Evolutionary conservation across 2,113 vertebrate genomes (phyloP), one percentile per base, ranked within the genome.

Genomic region (Engraulis encrasicolus): DNA sequence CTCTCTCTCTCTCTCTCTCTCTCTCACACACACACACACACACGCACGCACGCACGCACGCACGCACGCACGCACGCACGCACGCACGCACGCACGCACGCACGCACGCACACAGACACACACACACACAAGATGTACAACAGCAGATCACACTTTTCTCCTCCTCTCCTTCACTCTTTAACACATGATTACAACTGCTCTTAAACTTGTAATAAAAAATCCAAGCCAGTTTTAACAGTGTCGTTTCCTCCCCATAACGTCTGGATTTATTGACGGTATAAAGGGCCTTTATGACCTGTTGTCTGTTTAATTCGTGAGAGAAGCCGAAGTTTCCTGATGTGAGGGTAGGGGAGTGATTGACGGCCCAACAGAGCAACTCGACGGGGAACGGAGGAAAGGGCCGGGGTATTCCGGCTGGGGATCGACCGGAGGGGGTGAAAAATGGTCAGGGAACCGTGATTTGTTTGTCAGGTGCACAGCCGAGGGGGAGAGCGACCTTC

Each of bases 381-480:
- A 83, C 81, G 54, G 40, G 36, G 34, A 81, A 14, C 36, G 54
- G 80, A 78, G 74, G 80, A 82, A 81, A 86, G 7, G 50, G 37
- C 20, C 85, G 82, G 85, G 79, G 84, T 38, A 14, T 90, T 82
- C 80, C 38, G 19, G 17, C 0, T n/a, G 31, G 48, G 84, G 12
- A 54, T 79, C 23, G 6, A 84, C 81, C 40, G 40, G 78, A 9
- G 82, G 52, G 79, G 85, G 83, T 74, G 45, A 86, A 88, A 37
- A 84, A 86, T 58, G 80, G 83, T 78, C 45, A 45, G 38, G 78
- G 77, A 78, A 86, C 78, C 78, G 50, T 2, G 20, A 78, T 89
- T 86, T 90, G 82, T 90, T 91, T 87, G 89, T 90, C 89, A 91
- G 88, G 89, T 88, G 87, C 80, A 91, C 89, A 87, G 90, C 89